Base-by-base conservation (phyloP, 2,888 invertebrate species). In the Taphrorychus bicolor region DNA sequence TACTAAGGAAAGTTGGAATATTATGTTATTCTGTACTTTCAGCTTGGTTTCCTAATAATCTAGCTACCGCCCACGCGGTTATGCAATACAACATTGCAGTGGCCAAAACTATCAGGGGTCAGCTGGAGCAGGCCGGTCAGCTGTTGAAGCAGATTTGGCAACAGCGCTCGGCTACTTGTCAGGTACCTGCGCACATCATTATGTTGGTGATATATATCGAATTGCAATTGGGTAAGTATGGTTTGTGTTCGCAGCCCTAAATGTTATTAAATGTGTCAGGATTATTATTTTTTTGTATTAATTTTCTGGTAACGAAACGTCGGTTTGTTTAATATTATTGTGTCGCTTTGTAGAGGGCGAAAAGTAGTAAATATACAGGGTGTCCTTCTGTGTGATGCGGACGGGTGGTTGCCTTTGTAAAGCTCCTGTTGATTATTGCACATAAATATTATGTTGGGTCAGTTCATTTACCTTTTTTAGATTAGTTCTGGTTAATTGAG, bases 31-130 rank as follows among this genome's bases (percentile, higher is more conserved):
- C 5, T 7, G 14, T 14, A 45, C 21, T 19, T 45, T 22, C 73
- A 86, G 85, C 84, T 76, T 89, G 90, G 90, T 87, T 85, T 73
- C 90, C 90, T 0, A 81, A 84, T 70, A 89, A 88, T 41, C 75
- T 89, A 42, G 82, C 85, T 23, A 89, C 88, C 14, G 91, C 90
- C 0, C 87, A 87, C 74, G 88, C 89, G n/a, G 86, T 92, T 21
- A 84, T 92, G 76, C 88, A 89, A 71, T 93, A 93, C 76, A 93
- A 94, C 82, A 84, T 93, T 71, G 91, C 92, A 3, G 90, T 92
- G 1, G 89, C 89, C 5, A 88, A 91, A 78, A 88, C 91, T 11
- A 84, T 92, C 49, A 85, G 90, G 66, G 92, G 91, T 2, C 92
- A 94, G 77, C 84, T 88, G 49, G 89, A 90, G 70, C 89, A 90